phyloP scores from a whole-genome alignment of 2,797 vertebrate genomes.

The Lacerta agilis region DNA sequence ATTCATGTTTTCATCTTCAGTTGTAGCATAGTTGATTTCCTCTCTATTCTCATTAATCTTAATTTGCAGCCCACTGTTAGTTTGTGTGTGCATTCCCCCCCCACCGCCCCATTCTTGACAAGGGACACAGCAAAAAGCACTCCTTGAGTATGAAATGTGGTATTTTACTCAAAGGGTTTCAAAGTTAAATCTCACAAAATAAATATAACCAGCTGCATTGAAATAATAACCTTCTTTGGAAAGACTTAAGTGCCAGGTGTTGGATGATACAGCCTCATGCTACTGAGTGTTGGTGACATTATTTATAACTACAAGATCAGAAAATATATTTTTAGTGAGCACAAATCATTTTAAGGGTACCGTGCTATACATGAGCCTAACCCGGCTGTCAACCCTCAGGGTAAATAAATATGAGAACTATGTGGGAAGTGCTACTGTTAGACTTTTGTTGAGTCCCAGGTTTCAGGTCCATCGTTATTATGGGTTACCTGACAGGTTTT shows the following conservation, averaged over 20 bases:
- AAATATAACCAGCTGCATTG: slow-evolving; percentile 38
- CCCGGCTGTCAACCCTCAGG: slow-evolving; percentile 56
- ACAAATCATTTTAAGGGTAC: slow-evolving; percentile 61
- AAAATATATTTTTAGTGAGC: slow-evolving; percentile 42
- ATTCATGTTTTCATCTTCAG: slow-evolving; percentile 19
- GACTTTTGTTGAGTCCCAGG: slow-evolving; percentile 37
- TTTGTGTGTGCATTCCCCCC: rapidly evolving
- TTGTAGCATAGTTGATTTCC: slow-evolving; percentile 22
- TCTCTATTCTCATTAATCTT: slow-evolving; percentile 35
- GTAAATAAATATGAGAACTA: slow-evolving; percentile 68
- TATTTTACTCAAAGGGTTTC: slow-evolving; percentile 5
- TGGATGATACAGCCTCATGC: slow-evolving; percentile 34
- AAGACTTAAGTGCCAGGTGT: slow-evolving; percentile 35
- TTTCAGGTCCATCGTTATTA: slow-evolving; percentile 58
- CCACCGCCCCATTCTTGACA: background rate
- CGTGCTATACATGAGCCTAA: slow-evolving; percentile 38
- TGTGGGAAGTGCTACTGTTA: slow-evolving; percentile 43
- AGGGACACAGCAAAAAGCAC: slow-evolving; percentile 3
- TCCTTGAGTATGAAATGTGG: slow-evolving; percentile 44
- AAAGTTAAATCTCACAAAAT: slow-evolving; percentile 25
- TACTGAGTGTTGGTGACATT: slow-evolving; percentile 51
- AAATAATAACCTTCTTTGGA: slow-evolving; percentile 42
- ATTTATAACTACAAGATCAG: slow-evolving; percentile 60
- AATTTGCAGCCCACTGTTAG: slow-evolving; percentile 29
- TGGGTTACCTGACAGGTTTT: slow-evolving; percentile 46